A percentile compares a stretch with the other conserved stretches of the same genome.
Conservation (phyloP, 1,140 invertebrate genomes). For the Cydia pomonella region DNA sequence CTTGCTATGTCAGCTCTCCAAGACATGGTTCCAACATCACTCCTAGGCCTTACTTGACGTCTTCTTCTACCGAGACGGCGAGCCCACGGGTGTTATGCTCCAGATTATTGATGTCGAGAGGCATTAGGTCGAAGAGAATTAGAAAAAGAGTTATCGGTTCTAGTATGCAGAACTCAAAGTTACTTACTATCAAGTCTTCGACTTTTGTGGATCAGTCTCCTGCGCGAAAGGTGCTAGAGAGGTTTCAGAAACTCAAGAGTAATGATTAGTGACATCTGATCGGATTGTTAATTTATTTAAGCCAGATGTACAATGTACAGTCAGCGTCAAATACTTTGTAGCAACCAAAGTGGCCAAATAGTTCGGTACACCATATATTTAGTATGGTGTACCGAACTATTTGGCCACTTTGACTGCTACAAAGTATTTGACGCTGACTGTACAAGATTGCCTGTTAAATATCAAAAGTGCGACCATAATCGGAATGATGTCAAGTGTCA, state of each 20-base stretch:
- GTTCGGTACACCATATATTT: too few species aligned
- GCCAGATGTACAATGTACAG: too few species aligned
- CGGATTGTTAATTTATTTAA: background rate
- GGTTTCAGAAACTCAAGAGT: constrained; percentile 56
- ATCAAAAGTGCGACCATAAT: too few species aligned
- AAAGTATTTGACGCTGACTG: too few species aligned
- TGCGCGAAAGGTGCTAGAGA: constrained; percentile 62
- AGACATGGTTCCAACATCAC: constrained; percentile 51
- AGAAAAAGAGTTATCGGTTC: constrained; percentile 29
- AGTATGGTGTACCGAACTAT: too few species aligned
- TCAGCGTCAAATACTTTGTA: too few species aligned
- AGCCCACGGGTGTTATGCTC: constrained; percentile 58
- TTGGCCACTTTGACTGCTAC: too few species aligned
- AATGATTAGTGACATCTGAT: background rate
- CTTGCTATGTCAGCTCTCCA: constrained; percentile 58
- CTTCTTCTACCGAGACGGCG: constrained; percentile 50
- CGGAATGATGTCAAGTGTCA: too few species aligned
- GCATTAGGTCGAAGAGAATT: constrained; percentile 42
- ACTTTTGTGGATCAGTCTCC: constrained; percentile 49
- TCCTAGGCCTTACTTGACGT: constrained; percentile 42
- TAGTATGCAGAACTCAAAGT: constrained; percentile 37
- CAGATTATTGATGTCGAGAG: constrained; percentile 52
- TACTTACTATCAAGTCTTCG: constrained; percentile 56
- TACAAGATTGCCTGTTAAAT: too few species aligned
- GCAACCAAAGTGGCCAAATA: too few species aligned